Evolutionary conservation across 2,113 vertebrate genomes (phyloP).

Genomic region (Hippocampus barbouri): DNA sequence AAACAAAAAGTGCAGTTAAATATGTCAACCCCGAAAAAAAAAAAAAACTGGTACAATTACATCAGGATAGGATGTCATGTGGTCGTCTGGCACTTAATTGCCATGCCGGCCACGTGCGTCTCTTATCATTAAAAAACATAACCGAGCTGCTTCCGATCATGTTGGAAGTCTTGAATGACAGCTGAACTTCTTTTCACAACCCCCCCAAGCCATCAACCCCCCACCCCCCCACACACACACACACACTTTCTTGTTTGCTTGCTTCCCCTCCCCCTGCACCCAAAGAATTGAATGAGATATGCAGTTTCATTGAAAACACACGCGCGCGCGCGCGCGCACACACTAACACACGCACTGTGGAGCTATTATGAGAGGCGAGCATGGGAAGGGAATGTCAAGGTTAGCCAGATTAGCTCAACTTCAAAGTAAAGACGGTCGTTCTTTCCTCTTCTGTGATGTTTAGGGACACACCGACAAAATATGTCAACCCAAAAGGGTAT

Average conservation of each 20-base stretch:
- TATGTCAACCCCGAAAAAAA: neutral
- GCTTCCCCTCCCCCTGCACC: constrained; percentile 31
- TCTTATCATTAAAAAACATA: neutral
- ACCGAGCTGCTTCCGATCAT: constrained; percentile 20
- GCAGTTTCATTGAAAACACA: constrained; percentile 63
- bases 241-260: neutral
- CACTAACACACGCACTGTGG: constrained; percentile 42
- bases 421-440: constrained; percentile 46
- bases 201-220: constrained; percentile 3
- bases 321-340: constrained; percentile 28
- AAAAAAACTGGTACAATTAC: neutral
- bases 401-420: constrained; percentile 65
- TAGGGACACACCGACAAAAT: constrained; percentile 1
- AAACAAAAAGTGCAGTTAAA: neutral
- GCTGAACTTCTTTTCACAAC: constrained; percentile 25
- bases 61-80: neutral
- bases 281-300: constrained; percentile 65
- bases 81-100: constrained; percentile 23
- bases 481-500: constrained; percentile 29
- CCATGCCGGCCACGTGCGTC: constrained; percentile 20
- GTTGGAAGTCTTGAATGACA: constrained; percentile 29
- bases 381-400: constrained; percentile 63
- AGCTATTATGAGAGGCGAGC: constrained; percentile 63
- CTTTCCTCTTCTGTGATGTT: constrained; percentile 19
- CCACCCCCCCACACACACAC: constrained; percentile 27